Evolutionary conservation across 2,888 invertebrate species (phyloP), one percentile per base, ranked within the genome.

Genomic region (Drosophila falleni): DNA sequence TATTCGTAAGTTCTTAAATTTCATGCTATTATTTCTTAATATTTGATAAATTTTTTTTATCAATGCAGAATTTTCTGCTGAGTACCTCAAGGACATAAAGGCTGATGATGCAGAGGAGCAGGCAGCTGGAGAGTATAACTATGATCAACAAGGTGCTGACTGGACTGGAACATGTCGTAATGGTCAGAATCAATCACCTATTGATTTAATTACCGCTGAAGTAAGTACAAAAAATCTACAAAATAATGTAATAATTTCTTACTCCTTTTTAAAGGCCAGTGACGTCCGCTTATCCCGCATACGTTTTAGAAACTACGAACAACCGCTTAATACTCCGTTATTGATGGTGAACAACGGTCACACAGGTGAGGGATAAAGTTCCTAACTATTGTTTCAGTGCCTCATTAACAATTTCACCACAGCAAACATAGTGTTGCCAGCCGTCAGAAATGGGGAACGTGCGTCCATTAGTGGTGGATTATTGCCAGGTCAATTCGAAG

Each of bases 321-420:
- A 95, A 89, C 13, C 75, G 0, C 91, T 96, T 33, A 94, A 94
- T 2, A 93, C 94, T 1, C 94, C 95, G 0, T 90, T 96, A 5
- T 93, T 93, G 3, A 91, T 95, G 42, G 94, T 93, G 13, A 96
- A 96, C 81, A 95, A 95, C 81, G 96, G 96, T 6, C 95, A 96
- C 91, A 95, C 96, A 83, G 90, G 92, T 92, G 63, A 31, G 70
- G 42, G 10, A 1, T 0, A 29, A 29, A 47, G n/a, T 29, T 4
- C 1, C 4, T 8, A 0, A 2, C 6, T 10, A 5, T 19, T 10
- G 23, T 23, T 5, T 13, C 5, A 11, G 23, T 19, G 23, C 2
- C 6, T 44, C 2, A 44, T 6, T 13, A 23, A 15, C 10, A 29
- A 35, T 3, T 49, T 23, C n/a, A 15, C 0, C 15, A 42, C 49